A percentile compares a stretch with the other conserved stretches of the same genome.
These are phyloP conservation scores for Napeogenes sylphis DNA, from an alignment of 2,888 invertebrate genomes.

Conservation along the genomic window DNA sequence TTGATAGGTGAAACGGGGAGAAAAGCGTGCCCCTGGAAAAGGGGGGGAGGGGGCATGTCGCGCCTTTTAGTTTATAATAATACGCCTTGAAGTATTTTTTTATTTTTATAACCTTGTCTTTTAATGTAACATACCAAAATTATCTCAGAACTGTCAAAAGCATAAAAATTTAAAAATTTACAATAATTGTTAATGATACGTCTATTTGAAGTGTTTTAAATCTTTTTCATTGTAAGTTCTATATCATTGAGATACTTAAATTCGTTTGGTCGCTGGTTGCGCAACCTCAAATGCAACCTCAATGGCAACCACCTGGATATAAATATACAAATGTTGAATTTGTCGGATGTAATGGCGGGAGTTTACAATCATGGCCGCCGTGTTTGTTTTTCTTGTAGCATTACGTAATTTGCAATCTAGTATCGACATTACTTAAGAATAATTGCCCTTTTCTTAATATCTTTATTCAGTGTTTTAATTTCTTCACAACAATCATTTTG, in stretches of 20 bases:
- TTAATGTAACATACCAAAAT: not conserved
- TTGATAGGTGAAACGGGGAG: not conserved
- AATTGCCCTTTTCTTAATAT: conserved; percentile 19
- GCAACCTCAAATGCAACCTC: conserved; percentile 24
- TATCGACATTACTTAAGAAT: conserved; percentile 20
- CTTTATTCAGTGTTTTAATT: not conserved
- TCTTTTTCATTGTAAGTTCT: not conserved
- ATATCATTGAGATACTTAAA: not conserved
- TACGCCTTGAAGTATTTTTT: conserved; percentile 21
- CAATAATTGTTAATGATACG: too few relatives aligned
- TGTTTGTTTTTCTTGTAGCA: conserved; percentile 15
- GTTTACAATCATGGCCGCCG: conserved; percentile 5
- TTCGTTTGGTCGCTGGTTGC: conserved; percentile 12
- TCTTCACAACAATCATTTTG: too few relatives aligned
- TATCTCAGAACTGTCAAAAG: conserved; percentile 1
- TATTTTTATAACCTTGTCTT: not conserved
- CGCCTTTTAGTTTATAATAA: conserved; percentile 27
- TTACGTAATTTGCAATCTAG: conserved; percentile 16
- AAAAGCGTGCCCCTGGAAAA: conserved; percentile 13
- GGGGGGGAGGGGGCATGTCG: conserved; percentile 21
- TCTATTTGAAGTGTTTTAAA: not conserved
- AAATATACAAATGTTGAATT: conserved; percentile 34
- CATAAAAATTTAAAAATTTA: too few relatives aligned
- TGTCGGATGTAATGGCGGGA: conserved; percentile 12
- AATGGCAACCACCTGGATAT: conserved; percentile 24